Percentiles rank a stretch among this genome's conserved stretches.
These are phyloP conservation scores for Drosophila parabipectinata DNA, from an alignment of 1,140 invertebrate species.

Conservation along the genomic window DNA sequence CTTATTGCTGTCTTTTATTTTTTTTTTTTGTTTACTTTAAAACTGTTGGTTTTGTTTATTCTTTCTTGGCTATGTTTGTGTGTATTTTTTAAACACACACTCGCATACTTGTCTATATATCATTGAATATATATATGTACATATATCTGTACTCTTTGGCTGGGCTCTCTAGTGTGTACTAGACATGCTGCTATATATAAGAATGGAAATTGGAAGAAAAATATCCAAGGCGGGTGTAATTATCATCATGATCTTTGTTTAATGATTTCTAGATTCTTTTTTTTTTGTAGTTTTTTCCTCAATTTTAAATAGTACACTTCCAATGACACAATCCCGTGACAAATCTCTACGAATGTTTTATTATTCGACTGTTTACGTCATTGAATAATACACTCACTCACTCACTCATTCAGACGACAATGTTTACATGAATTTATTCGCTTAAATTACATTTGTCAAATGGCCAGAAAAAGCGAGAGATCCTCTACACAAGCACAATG, in stretches of 20 bases:
- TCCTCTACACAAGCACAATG: slow-evolving; percentile 27
- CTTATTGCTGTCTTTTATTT: slow-evolving; percentile 21
- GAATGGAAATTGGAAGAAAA: too few relatives aligned
- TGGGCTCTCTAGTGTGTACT: too few relatives aligned
- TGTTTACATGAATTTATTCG: slow-evolving; percentile 46
- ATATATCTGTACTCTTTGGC: too few relatives aligned
- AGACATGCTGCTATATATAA: too few relatives aligned
- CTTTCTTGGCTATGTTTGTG: slow-evolving; percentile 43
- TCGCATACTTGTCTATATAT: background rate
- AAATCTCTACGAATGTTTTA: slow-evolving; percentile 16
- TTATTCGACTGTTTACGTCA: slow-evolving; percentile 42
- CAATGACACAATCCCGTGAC: slow-evolving; percentile 43
- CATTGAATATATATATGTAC: background rate
- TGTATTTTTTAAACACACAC: background rate
- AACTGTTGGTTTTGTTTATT: slow-evolving; percentile 67
- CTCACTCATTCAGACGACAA: slow-evolving; percentile 23
- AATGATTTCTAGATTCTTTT: too few relatives aligned
- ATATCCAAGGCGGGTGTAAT: too few relatives aligned
- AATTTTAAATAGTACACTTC: background rate
- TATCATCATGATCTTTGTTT: too few relatives aligned
- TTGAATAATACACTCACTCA: slow-evolving; percentile 15
- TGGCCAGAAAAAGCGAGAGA: slow-evolving; percentile 33
- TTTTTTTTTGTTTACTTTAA: slow-evolving; percentile 59
- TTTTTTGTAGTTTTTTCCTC: too few relatives aligned
- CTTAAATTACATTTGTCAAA: slow-evolving; percentile 54